A percentile compares a stretch with the other conserved stretches of the same genome.
Evolutionary conservation across 1,140 invertebrate genomes (phyloP).

Genomic region (Magallana gigas): DNA sequence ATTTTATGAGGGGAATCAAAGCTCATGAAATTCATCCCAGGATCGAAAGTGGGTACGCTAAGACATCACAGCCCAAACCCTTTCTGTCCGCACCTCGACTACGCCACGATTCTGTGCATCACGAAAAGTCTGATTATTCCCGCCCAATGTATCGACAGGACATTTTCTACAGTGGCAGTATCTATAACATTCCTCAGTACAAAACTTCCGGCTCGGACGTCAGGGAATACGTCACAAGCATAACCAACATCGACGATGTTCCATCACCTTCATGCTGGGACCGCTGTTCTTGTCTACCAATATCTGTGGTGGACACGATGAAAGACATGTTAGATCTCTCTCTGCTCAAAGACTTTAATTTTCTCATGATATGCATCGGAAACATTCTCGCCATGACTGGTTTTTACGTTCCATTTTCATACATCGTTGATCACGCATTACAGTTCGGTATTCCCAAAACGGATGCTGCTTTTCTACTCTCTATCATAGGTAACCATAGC

Average conservation of each 20-base stretch:
- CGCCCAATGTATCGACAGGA: constrained; percentile 96
- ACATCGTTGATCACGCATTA: constrained; percentile 90
- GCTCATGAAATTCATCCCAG: constrained; percentile 79
- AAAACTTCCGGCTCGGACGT: constrained; percentile 95
- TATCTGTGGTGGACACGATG: constrained; percentile 83
- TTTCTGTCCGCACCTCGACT: constrained; percentile 18
- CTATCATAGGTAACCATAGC: constrained; percentile 74
- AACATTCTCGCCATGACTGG: constrained; percentile 97
- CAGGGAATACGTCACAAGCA: constrained; percentile 77
- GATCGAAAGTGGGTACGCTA: constrained; percentile 83
- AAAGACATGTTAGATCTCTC: constrained; percentile 95
- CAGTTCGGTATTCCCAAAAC: constrained; percentile 84
- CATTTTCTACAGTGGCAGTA: constrained; percentile 98
- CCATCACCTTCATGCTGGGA: constrained; percentile 77
- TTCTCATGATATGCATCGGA: constrained; percentile 88
- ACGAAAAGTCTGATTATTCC: constrained; percentile 83
- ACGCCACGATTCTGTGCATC: constrained; percentile 38
- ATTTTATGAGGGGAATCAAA: constrained; percentile 47
- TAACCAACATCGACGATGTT: constrained; percentile 74
- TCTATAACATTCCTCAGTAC: constrained; percentile 93
- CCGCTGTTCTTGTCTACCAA: constrained; percentile 86
- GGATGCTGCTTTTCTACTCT: constrained; percentile 74
- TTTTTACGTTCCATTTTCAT: constrained; percentile 97
- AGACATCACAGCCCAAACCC: constrained; percentile 19
- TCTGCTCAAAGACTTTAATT: constrained; percentile 83